These are phyloP conservation scores for Turdus rufiventris DNA, from an alignment of 2,113 vertebrate genomes.

Conservation along the genomic window DNA sequence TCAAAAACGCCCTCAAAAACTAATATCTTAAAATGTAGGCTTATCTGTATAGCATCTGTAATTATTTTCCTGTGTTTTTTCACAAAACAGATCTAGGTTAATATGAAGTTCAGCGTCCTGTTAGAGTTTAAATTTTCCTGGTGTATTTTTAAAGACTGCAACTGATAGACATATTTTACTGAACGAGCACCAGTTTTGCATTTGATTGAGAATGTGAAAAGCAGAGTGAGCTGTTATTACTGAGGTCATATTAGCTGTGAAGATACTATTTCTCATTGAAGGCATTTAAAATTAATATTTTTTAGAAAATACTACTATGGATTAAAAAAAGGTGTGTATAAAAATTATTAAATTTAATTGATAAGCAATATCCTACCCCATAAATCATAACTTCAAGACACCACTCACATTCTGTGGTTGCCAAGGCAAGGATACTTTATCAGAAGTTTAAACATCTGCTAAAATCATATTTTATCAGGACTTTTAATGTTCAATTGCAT, in stretches of 20 bases:
- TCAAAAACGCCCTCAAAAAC: background rate
- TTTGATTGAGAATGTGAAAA: background rate
- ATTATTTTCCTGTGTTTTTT: background rate
- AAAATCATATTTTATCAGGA: background rate
- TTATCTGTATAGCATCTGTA: background rate
- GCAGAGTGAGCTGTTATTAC: background rate
- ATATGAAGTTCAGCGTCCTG: background rate
- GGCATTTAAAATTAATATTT: background rate
- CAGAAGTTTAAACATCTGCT: background rate
- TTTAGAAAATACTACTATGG: background rate
- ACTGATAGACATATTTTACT: background rate
- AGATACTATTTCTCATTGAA: background rate
- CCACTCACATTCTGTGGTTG: background rate
- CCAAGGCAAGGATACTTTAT: background rate
- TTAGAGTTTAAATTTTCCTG: background rate
- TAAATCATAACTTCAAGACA: background rate
- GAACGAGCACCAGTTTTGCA: background rate
- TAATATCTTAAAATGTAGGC: background rate
- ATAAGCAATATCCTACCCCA: background rate
- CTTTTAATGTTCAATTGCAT: background rate
- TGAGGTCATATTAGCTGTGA: background rate
- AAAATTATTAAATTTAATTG: background rate
- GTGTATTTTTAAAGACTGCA: background rate
- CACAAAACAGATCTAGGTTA: background rate
- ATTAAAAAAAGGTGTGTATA: background rate